Base-by-base conservation (phyloP, 1,140 invertebrate species). In the Lepidurus apus region DNA sequence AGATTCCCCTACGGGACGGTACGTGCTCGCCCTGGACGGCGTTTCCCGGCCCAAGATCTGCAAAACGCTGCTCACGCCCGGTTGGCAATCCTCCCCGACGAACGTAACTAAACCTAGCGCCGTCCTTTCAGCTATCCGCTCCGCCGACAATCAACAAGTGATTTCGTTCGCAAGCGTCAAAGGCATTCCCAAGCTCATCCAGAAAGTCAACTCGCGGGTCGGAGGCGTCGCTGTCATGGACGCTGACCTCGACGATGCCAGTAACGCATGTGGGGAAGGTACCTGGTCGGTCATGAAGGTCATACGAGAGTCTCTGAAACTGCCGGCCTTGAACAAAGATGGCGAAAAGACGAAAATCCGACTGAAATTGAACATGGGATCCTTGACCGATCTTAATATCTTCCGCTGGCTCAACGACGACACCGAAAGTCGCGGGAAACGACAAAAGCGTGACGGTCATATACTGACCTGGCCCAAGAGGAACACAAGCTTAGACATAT, bases 361-460 rank as follows among this genome's bases (percentile, higher is more conserved):
- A 13, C 13, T 65, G 13, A 65, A 13, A 7, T n/a, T 65, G 6
- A 65, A 65, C 13, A n/a, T 65, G 13, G 53, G 0, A 65, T 1
- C 53, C 53, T 1, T 65, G 53, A 4, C 17, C 4, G 13, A 65
- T 21, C 17, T 65, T 17, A 21, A 6, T n/a, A 65, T 21, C 53
- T 65, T 65, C 53, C 53, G 53, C 9, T 65, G 53, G 53, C 53
- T 65, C 9, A 65, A 65, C 4, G 53, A 65, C 53, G 53, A 65
- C 13, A 65, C 53, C 4, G 53, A 1, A 17, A 65, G 17, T 65
- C 53, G 34, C 4, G 34, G 34, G 34, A 34, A 34, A 3, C 34
- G 34, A 34, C 34, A 34, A 4, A 34, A 2, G 34, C 1, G 34
- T 4, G 34, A 34, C 2, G 34, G 4, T 34, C 34, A 34, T 4